phyloP scores from a whole-genome alignment of 2,113 vertebrate genomes.

The Urocitellus parryii region DNA sequence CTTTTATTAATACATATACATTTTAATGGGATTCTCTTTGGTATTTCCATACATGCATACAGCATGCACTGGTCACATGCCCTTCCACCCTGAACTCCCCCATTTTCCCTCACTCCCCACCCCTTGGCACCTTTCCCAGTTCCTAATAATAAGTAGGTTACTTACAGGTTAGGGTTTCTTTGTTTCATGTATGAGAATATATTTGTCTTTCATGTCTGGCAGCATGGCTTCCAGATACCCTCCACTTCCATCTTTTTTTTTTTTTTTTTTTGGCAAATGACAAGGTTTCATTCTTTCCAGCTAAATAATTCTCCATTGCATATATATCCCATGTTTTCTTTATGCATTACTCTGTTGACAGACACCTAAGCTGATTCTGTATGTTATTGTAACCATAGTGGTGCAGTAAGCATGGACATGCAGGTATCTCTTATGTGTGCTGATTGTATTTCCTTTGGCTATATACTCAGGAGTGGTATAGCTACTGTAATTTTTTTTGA shows the following conservation, averaged over 20 bases:
- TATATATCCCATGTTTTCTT: background rate
- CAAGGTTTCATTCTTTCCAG: background rate
- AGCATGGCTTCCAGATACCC: too few relatives aligned
- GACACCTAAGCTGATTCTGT: background rate
- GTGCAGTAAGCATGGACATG: background rate
- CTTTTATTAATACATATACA: background rate
- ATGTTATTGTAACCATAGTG: background rate
- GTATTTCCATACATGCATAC: background rate
- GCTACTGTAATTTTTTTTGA: background rate
- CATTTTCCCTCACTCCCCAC: background rate
- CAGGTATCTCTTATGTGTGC: background rate
- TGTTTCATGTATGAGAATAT: background rate
- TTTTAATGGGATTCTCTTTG: background rate
- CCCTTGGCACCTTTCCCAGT: background rate
- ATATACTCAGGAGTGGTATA: background rate
- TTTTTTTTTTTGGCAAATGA: background rate
- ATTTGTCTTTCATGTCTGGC: background rate
- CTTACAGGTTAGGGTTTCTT: too few relatives aligned
- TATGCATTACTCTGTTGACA: background rate
- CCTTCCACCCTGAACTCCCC: background rate
- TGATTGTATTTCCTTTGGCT: background rate
- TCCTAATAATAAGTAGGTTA: background rate
- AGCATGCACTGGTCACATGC: background rate
- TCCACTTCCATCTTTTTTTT: background rate
- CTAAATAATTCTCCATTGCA: background rate